These are phyloP conservation scores for Sebastes miniatus DNA, from an alignment of 2,797 vertebrate genomes.

Conservation along the genomic window DNA sequence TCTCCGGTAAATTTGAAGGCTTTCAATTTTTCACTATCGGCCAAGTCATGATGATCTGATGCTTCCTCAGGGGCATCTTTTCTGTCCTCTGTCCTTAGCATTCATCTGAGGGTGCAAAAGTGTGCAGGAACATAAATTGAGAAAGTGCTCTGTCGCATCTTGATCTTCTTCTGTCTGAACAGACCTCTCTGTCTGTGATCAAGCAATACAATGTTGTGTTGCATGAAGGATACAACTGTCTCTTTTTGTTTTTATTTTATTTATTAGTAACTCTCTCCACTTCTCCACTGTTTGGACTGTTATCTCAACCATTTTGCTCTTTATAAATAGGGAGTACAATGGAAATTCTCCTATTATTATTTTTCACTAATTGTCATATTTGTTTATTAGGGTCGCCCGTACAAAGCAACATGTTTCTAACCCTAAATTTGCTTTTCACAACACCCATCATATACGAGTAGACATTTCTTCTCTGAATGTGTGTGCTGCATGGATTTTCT, in stretches of 20 bases:
- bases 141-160: not conserved
- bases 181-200: not conserved
- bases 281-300: not conserved
- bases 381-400: not conserved
- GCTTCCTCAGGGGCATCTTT: not conserved
- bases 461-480: not conserved
- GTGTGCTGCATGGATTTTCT: not conserved
- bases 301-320: not conserved
- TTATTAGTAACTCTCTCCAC: not conserved
- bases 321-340: not conserved
- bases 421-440: not conserved
- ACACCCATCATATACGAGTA: not conserved
- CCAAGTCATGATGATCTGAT: constrained; percentile 15
- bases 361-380: not conserved
- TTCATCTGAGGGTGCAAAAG: constrained; percentile 9
- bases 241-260: not conserved
- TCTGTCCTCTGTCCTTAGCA: not conserved
- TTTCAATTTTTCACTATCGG: not conserved
- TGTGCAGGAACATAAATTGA: constrained; percentile 27
- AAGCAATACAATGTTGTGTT: not conserved
- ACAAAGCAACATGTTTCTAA: not conserved
- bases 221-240: not conserved
- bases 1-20: not conserved
- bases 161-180: not conserved
- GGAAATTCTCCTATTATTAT: not conserved